Percentiles rank a stretch among this genome's conserved stretches.
These are phyloP conservation scores for Falcunculus frontatus DNA, from an alignment of 2,113 vertebrate genomes.

Conservation along the genomic window DNA sequence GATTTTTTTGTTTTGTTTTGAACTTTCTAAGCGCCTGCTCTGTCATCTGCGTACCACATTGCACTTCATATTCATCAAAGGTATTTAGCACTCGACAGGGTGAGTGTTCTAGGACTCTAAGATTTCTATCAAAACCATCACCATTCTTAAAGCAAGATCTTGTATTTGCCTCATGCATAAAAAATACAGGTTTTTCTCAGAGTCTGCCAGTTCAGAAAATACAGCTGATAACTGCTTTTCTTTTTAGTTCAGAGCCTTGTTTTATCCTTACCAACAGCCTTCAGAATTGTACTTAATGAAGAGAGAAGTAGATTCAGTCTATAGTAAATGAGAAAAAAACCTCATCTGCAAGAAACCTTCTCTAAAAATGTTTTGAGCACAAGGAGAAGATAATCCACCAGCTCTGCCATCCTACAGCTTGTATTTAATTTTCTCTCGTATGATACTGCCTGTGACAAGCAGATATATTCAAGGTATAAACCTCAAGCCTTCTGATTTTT, in stretches of 20 bases:
- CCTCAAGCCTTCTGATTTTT: not conserved
- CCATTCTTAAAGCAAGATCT: not conserved
- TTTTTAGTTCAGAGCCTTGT: not conserved
- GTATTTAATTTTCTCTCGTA: not conserved
- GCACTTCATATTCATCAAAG: conserved; percentile 21
- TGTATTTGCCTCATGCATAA: not conserved
- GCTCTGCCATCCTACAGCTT: not conserved
- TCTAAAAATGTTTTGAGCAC: not conserved
- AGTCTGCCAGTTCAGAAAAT: not conserved
- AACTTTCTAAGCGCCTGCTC: not conserved
- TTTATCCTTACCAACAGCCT: not conserved
- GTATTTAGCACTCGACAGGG: not conserved
- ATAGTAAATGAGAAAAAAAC: not conserved
- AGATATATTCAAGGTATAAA: not conserved
- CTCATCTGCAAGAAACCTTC: not conserved
- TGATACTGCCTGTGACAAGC: not conserved
- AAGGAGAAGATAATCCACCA: not conserved
- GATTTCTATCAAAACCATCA: conserved; percentile 16
- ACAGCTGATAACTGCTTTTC: not conserved
- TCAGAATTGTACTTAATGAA: not conserved
- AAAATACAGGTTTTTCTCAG: not conserved
- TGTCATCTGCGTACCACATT: conserved; percentile 40
- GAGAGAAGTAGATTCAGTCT: not conserved
- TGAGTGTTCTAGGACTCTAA: not conserved
- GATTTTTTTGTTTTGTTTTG: conserved; percentile 41